A percentile compares a stretch with the other conserved stretches of the same genome.
Conservation (phyloP, 1,140 invertebrate genomes). For the Polypedilum vanderplanki region DNA sequence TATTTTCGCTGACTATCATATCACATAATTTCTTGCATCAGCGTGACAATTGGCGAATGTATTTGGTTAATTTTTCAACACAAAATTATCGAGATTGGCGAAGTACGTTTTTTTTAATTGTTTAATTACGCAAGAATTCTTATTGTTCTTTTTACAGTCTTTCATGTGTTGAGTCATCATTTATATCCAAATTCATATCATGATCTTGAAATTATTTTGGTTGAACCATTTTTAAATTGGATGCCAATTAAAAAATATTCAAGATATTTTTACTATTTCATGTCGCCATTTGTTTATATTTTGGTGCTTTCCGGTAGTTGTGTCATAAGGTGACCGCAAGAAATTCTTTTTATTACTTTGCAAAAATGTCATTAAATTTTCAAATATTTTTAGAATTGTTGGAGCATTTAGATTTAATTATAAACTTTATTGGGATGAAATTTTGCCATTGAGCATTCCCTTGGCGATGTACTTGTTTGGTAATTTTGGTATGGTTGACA, state of each 20-base stretch:
- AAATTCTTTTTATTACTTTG: neutral
- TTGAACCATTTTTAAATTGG: constrained; percentile 67
- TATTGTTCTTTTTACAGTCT: constrained; percentile 43
- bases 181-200: constrained; percentile 69
- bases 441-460: constrained; percentile 49
- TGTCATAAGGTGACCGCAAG: constrained; percentile 45
- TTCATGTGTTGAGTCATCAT: constrained; percentile 72
- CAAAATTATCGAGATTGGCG: constrained; percentile 63
- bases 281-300: constrained; percentile 47
- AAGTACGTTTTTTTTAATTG: neutral
- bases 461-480: constrained; percentile 46
- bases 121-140: neutral
- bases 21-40: constrained; percentile 80
- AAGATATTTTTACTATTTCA: constrained; percentile 37
- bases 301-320: constrained; percentile 43
- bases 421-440: constrained; percentile 41
- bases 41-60: constrained; percentile 74
- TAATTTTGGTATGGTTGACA: constrained; percentile 35
- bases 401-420: constrained; percentile 31
- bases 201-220: constrained; percentile 64
- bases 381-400: constrained; percentile 31
- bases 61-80: constrained; percentile 63
- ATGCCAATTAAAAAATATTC: constrained; percentile 47
- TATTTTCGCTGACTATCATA: constrained; percentile 51
- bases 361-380: constrained; percentile 31